Base-by-base conservation (phyloP, 2,797 vertebrate genomes). In the Decapterus maruadsi region DNA sequence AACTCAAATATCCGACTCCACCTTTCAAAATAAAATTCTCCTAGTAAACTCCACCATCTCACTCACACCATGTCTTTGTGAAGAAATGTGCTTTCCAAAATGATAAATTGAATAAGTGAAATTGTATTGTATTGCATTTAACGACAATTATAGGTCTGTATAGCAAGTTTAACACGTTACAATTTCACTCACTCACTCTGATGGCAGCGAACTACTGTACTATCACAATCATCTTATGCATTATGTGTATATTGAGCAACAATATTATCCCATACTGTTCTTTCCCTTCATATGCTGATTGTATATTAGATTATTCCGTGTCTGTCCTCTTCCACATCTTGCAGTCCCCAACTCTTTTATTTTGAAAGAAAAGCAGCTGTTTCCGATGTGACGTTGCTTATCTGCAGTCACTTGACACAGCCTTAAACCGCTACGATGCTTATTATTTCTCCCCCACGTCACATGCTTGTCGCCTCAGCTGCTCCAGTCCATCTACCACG, bases 401-500 rank as follows among this genome's bases (percentile, higher is more conserved):
- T 17, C 8, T 69, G 22, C 13, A 29, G 2, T 3, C 3, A 2
- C 19, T 77, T 87, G 42, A 81, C 26, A 8, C 43, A 50, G 50
- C 62, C n/a, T 48, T 69, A 81, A 81, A 76, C 70, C 48, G 83
- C 82, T 75, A 75, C 80, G 77, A 45, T 65, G 77, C 81, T 79
- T 80, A 77, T 90, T 86, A 84, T 89, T 85, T 83, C 60, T 56
- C 42, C 45, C 56, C 79, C 81, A 75, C n/a, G 78, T 89, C 85
- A 86, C 78, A 87, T 89, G 77, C 85, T 82, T 85, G 80, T 88
- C 81, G 72, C 81, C 88, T 91, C 94, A 95, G 94, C 95, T 95
- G 94, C 90, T 93, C 66, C 73, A 74, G 72, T 94, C 91, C 64
- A 81, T 95, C 92, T 71, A 61, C 67, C 57, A 42, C 45, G 65